Percentiles rank a stretch among this genome's conserved stretches.
phyloP scores from a whole-genome alignment of 2,888 invertebrate species.

The Lamellibrachia columna region DNA sequence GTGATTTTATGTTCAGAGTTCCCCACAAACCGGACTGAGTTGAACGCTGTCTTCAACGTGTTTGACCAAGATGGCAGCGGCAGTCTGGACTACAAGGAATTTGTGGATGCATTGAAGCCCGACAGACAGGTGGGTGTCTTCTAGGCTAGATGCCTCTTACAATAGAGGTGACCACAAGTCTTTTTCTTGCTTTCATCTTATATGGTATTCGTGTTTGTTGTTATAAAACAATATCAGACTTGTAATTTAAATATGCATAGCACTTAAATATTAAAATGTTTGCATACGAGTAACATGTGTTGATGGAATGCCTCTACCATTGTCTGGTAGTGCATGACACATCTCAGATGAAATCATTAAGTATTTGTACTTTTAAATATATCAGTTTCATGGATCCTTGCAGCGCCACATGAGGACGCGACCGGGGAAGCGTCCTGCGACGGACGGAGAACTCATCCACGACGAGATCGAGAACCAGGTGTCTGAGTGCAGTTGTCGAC shows the following conservation, averaged over 20 bases:
- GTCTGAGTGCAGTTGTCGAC: conserved; percentile 62
- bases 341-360: background rate
- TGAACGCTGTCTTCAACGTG: conserved; percentile 65
- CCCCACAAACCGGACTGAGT: conserved; percentile 62
- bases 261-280: background rate
- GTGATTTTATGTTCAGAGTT: conserved; percentile 55
- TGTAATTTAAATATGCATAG: background rate
- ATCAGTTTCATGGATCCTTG: background rate
- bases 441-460: conserved; percentile 62
- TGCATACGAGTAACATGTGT: background rate
- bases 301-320: background rate
- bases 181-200: no score
- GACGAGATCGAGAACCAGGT: conserved; percentile 64
- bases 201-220: no score
- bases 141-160: background rate
- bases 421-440: conserved; percentile 35
- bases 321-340: background rate
- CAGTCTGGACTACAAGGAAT: conserved; percentile 61
- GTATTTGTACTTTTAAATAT: background rate
- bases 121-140: conserved; percentile 44
- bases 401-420: background rate
- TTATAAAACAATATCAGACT: background rate
- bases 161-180: background rate
- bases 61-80: conserved; percentile 60
- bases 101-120: conserved; percentile 63